Conservation (phyloP, 1,140 invertebrate species). For the Epicauta chinensis region DNA sequence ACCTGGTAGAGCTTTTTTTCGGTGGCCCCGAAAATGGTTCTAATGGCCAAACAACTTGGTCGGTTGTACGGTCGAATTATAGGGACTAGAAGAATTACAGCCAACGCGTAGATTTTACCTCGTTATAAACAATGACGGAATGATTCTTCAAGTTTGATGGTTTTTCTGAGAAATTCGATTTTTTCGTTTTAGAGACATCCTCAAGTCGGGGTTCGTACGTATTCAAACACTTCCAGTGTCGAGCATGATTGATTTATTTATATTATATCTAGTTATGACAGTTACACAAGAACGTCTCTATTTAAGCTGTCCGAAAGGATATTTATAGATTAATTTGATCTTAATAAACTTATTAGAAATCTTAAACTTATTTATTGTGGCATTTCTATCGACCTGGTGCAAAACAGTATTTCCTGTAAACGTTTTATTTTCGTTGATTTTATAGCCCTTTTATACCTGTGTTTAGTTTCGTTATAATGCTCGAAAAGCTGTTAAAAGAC, state of each 20-base stretch:
- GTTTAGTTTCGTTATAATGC: slow-evolving; percentile 19
- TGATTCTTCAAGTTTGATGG: slow-evolving; percentile 2
- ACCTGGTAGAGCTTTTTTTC: slow-evolving; percentile 10
- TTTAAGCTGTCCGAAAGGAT: slow-evolving; percentile 11
- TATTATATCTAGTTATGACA: slow-evolving; percentile 14
- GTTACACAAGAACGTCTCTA: slow-evolving; percentile 10
- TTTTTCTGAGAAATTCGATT: no score
- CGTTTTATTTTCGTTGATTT: no score
- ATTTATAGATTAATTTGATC: slow-evolving; percentile 17
- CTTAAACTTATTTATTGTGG: slow-evolving; percentile 10
- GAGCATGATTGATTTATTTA: slow-evolving; percentile 14
- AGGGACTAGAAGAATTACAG: neutral
- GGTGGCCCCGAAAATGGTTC: no score
- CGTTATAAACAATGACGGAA: slow-evolving; percentile 17
- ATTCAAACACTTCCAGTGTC: neutral
- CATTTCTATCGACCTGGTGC: neutral
- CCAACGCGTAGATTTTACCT: neutral
- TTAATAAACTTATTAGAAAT: slow-evolving; percentile 13
- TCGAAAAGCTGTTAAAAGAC: slow-evolving; percentile 17
- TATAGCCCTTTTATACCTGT: slow-evolving; percentile 22
- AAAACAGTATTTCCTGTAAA: no score
- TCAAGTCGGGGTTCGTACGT: no score
- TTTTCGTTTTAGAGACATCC: no score
- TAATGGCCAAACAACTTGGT: slow-evolving; percentile 7
- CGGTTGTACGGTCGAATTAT: slow-evolving; percentile 9